Base-by-base conservation (phyloP, 2,113 vertebrate species). In the Notothenia coriiceps region DNA sequence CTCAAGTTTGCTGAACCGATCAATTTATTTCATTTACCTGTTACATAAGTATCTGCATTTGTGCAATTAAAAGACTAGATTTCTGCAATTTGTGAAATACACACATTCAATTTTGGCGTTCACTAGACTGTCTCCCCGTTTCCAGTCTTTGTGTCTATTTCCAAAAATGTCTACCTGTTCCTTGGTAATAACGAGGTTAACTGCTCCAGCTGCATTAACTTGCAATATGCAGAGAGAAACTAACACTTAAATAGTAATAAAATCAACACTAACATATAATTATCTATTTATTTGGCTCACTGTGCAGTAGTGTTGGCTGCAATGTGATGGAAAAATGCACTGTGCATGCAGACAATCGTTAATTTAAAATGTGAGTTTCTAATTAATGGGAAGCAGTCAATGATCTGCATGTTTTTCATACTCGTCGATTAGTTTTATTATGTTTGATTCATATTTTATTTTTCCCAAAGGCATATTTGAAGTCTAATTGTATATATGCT, bases 381-480 rank as follows among this genome's bases (percentile, higher is more conserved):
- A n/a, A n/a, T 44, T 44, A 54, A 63, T 25, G 2, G 7, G 43
- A 47, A 15, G 15, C 43, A 22, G 61, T 5, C 20, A 14, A 56
- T 56, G 22, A 56, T 25, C 20, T 56, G 49, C 47, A 79, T 68
- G 59, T 71, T 70, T 56, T 22, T 43, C 49, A 68, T 15, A 33
- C 8, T 18, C 20, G 0, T 35, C n/a, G 25, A 61, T 22, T 46
- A n/a, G 14, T 59, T 25, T 25, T 25, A 25, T 25, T 25, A 25
- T 25, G 25, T 25, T 69, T 59, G 18, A 44, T 46, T 50, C 64
- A 22, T 40, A 40, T 40, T 71, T 77, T 35, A 22, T 43, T 74
- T 62, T 70, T 52, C 6, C 64, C 65, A 56, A 7, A 46, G 14
- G 10, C 0, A 64, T 70, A 12, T 62, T 57, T 55, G 52, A 75